These are phyloP conservation scores for Scaptomyza cyrtandrae DNA, from an alignment of 2,888 invertebrate species.

Conservation along the genomic window DNA sequence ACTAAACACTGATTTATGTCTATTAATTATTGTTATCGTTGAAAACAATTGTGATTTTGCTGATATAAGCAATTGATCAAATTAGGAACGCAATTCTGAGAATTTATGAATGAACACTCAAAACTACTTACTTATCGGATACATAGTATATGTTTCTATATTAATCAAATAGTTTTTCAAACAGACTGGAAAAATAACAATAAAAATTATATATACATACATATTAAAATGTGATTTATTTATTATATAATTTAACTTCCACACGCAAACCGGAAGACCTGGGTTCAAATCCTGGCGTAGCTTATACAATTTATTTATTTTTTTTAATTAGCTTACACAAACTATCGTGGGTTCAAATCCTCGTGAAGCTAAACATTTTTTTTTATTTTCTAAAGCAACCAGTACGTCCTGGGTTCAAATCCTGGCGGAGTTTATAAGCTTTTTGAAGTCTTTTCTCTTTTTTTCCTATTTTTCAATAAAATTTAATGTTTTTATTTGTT, in stretches of 20 bases:
- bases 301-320: background rate
- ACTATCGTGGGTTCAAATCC: background rate
- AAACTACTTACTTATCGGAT: background rate
- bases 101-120: background rate
- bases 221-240: background rate
- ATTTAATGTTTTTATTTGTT: background rate
- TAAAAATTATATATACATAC: background rate
- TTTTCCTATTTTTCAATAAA: background rate
- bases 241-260: background rate
- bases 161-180: background rate
- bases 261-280: background rate
- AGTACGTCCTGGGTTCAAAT: background rate
- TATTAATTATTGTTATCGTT: background rate
- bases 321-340: background rate
- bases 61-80: background rate
- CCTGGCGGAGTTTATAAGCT: background rate
- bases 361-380: too few relatives aligned
- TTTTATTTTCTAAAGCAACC: too few relatives aligned
- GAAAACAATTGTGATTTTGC: background rate
- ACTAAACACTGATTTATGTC: background rate
- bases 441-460: background rate
- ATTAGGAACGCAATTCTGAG: background rate
- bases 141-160: background rate
- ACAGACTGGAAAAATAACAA: background rate
- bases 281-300: background rate